phyloP scores from a whole-genome alignment of 1,140 invertebrate species.

The Habropoda laboriosa region DNA sequence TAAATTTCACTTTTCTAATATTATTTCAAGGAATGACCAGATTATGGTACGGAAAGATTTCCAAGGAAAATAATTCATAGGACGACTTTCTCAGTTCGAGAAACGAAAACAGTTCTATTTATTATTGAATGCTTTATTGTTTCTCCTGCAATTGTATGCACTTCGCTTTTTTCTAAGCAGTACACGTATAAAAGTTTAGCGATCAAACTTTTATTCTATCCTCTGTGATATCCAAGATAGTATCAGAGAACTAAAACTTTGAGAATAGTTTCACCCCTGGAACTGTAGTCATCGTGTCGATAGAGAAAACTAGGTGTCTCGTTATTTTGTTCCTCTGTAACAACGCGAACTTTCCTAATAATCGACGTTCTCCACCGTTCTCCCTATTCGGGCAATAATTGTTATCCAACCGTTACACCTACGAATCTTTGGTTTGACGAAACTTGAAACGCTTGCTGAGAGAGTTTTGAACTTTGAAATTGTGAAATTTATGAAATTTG shows the following conservation, averaged over 20 bases:
- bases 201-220: conserved; percentile 16
- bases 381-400: conserved; percentile 5
- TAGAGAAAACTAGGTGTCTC: conserved; percentile 17
- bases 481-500: no score
- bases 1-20: no score
- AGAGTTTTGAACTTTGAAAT: no score
- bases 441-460: no score
- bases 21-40: no score
- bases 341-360: not conserved
- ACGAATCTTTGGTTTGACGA: not conserved
- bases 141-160: not conserved
- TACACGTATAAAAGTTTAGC: not conserved
- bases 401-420: not conserved
- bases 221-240: conserved; percentile 10
- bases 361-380: not conserved
- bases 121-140: conserved; percentile 1
- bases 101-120: not conserved
- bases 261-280: not conserved
- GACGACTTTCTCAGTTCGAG: no score
- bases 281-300: not conserved
- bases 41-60: no score
- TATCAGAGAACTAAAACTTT: conserved; percentile 13
- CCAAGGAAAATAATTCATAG: no score
- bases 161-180: not conserved
- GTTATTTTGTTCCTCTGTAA: conserved; percentile 5